These are phyloP conservation scores for Artemia franciscana DNA, from an alignment of 1,140 invertebrate species.

Conservation along the genomic window DNA sequence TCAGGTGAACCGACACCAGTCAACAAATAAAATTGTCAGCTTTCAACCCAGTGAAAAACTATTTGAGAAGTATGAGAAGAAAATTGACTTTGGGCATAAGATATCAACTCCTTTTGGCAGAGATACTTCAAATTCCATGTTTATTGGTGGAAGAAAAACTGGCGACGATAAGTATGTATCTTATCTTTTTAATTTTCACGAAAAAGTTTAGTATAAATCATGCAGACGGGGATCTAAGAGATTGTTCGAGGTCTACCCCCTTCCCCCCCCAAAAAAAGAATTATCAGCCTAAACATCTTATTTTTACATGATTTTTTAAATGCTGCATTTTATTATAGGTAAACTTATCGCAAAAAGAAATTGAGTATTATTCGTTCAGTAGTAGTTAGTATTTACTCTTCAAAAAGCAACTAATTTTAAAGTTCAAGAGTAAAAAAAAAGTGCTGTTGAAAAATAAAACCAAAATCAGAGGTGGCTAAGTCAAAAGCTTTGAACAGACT, in stretches of 20 bases:
- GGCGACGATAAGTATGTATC: constrained; percentile 30
- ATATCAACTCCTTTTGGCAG: constrained; percentile 31
- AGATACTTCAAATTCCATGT: constrained; percentile 37
- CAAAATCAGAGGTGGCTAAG: too few species aligned
- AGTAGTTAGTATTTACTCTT: too few species aligned
- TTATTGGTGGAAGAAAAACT: constrained; percentile 34
- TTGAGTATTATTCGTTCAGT: too few species aligned
- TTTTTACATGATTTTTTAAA: too few species aligned
- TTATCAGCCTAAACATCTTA: too few species aligned
- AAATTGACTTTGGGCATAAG: constrained; percentile 62
- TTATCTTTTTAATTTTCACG: neutral
- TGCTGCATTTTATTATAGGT: too few species aligned
- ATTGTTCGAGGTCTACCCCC: neutral
- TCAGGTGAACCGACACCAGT: constrained; percentile 4
- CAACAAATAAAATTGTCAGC: constrained; percentile 30
- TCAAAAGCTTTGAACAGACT: too few species aligned
- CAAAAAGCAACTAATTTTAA: too few species aligned
- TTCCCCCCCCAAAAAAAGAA: neutral
- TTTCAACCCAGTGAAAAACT: constrained; percentile 60
- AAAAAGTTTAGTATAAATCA: neutral
- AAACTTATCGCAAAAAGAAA: too few species aligned
- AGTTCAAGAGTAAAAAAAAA: too few species aligned
- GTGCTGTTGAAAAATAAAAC: too few species aligned
- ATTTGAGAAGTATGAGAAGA: constrained; percentile 47
- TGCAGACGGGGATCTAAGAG: neutral